phyloP scores from a whole-genome alignment of 2,113 vertebrate genomes.

The Erinaceus europaeus region DNA sequence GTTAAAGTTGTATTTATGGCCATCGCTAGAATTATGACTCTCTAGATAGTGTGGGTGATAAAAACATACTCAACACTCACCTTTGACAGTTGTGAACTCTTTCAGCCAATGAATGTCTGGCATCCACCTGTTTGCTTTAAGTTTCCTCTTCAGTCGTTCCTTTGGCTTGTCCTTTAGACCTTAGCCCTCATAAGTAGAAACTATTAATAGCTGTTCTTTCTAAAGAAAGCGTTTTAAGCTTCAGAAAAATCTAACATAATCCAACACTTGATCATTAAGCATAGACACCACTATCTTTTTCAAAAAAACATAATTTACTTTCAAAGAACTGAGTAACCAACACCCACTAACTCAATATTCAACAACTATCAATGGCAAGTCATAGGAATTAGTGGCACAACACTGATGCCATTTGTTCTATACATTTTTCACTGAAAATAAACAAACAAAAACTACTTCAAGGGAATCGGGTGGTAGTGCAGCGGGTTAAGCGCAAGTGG shows the following conservation, averaged over 20 bases:
- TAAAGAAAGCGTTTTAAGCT: conserved; percentile 75
- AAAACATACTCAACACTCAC: conserved; percentile 38
- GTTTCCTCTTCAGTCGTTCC: conserved; percentile 76
- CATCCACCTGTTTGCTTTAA: conserved; percentile 82
- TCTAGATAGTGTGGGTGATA: not conserved
- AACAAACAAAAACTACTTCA: not conserved
- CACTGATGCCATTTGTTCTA: not conserved
- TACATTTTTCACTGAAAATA: not conserved
- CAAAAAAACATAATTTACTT: not conserved
- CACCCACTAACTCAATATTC: not conserved
- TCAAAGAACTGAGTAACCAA: not conserved
- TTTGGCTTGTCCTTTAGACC: conserved; percentile 71
- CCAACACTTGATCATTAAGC: conserved; percentile 41
- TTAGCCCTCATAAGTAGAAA: conserved; percentile 70
- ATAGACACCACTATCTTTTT: not conserved
- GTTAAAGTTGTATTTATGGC: conserved; percentile 76
- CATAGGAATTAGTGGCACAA: not conserved
- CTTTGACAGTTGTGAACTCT: conserved; percentile 71
- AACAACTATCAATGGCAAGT: not conserved
- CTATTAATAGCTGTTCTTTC: conserved; percentile 79
- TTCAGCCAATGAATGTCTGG: conserved; percentile 74
- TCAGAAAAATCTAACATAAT: conserved; percentile 59
- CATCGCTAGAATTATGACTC: conserved; percentile 58
- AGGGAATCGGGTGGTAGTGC: no score
- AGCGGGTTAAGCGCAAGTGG: no score